phyloP scores from a whole-genome alignment of 2,113 vertebrate species.

The Pseudopipra pipra region DNA sequence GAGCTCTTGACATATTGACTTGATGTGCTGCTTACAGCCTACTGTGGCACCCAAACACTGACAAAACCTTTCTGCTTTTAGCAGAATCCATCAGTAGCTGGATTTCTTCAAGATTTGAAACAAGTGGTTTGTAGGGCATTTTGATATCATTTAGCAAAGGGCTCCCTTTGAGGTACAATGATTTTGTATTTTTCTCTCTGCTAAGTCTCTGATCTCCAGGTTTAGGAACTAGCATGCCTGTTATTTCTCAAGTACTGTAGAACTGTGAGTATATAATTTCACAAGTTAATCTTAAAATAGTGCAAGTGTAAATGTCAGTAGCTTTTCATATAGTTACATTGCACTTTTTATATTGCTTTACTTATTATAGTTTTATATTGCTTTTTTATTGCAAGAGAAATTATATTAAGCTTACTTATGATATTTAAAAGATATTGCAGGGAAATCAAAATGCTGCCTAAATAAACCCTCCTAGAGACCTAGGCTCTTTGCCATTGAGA shows the following conservation, averaged over 20 bases:
- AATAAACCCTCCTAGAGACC: background rate
- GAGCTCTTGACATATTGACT: accelerated
- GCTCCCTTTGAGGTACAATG: background rate
- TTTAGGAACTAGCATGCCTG: background rate
- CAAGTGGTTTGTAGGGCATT: background rate
- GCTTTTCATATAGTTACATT: background rate
- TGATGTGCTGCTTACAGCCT: accelerated
- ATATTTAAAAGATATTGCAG: background rate
- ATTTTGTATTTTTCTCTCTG: background rate
- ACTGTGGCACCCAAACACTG: background rate
- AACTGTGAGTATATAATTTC: background rate
- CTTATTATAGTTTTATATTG: background rate
- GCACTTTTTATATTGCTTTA: background rate
- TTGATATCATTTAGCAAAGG: background rate
- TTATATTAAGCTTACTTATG: background rate
- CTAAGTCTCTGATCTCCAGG: background rate
- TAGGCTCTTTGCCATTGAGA: background rate
- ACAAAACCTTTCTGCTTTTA: background rate
- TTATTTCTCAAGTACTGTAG: background rate
- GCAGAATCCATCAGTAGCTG: background rate
- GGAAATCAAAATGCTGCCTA: background rate
- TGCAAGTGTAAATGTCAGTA: background rate
- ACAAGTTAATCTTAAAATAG: background rate
- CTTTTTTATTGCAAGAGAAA: background rate
- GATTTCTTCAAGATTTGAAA: background rate